phyloP scores from a whole-genome alignment of 2,113 vertebrate genomes.

The Paramisgurnus dabryanus region DNA sequence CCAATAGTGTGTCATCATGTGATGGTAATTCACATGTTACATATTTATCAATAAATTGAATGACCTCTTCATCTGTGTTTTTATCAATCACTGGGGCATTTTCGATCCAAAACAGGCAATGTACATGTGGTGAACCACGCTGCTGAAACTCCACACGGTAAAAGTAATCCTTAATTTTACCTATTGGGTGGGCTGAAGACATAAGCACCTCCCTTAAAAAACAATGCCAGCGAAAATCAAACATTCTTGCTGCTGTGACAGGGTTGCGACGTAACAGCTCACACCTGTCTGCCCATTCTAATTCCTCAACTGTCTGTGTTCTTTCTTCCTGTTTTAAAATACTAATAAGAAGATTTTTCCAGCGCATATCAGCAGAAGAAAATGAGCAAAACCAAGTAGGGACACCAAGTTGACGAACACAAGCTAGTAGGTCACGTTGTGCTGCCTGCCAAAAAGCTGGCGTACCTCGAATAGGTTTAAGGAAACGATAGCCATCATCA shows the following conservation, averaged over 20 bases:
- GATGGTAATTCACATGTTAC: neutral
- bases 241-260: neutral
- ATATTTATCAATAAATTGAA: neutral
- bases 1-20: neutral
- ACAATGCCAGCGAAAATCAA: constrained; percentile 16
- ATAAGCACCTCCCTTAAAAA: constrained; percentile 1
- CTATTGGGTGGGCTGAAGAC: constrained; percentile 8
- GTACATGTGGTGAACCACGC: neutral
- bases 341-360: constrained; percentile 19
- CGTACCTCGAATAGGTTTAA: constrained; percentile 37
- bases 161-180: constrained; percentile 2
- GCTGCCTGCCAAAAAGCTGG: constrained; percentile 28
- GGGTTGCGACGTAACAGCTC: neutral
- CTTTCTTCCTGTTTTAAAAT: constrained; percentile 22
- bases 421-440: constrained; percentile 29
- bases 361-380: constrained; percentile 40
- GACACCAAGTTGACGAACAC: constrained; percentile 33
- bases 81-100: neutral
- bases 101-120: constrained; percentile 17
- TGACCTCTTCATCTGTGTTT: neutral
- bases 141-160: constrained; percentile 1
- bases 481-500: constrained; percentile 39
- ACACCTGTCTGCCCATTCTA: neutral
- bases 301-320: neutral
- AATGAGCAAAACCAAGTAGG: constrained; percentile 35